Conservation (phyloP, 2,113 vertebrate genomes). For the Pteronura brasiliensis region DNA sequence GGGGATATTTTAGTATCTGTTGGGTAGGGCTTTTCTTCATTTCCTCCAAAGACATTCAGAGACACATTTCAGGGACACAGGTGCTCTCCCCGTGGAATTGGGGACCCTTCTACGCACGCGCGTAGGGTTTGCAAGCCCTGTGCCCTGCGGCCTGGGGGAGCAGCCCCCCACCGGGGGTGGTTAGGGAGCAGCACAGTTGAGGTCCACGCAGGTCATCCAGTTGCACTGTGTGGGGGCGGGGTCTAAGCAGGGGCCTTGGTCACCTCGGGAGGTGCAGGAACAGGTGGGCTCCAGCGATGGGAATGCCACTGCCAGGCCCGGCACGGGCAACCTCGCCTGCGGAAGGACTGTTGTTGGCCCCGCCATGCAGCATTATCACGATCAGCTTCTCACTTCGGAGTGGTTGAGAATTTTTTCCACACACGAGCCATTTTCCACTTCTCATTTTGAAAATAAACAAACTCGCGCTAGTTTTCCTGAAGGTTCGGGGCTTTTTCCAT, state of each 20-base stretch:
- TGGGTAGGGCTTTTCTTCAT: not conserved
- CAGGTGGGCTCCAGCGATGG: rapidly evolving
- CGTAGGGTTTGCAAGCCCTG: rapidly evolving
- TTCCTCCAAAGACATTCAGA: not conserved
- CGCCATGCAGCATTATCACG: rapidly evolving
- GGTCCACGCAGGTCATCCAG: rapidly evolving
- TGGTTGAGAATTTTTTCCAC: constrained; percentile 28
- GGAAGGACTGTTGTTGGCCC: rapidly evolving
- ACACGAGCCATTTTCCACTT: constrained; percentile 38
- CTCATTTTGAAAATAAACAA: not conserved
- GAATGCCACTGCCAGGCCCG: rapidly evolving
- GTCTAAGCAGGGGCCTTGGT: rapidly evolving
- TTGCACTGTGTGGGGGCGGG: rapidly evolving
- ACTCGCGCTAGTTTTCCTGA: constrained; percentile 66
- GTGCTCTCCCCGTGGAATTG: rapidly evolving
- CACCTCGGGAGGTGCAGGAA: not conserved
- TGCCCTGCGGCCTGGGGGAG: too few species aligned
- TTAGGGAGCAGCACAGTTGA: too few species aligned
- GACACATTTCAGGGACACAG: not conserved
- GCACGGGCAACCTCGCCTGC: rapidly evolving
- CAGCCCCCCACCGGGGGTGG: rapidly evolving
- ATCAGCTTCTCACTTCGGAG: not conserved
- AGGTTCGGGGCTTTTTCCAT: constrained; percentile 67
- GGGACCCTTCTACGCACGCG: rapidly evolving
- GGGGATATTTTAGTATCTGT: not conserved